These are phyloP conservation scores for Clarias magur DNA, from an alignment of 2,113 vertebrate species.

Conservation along the genomic window DNA sequence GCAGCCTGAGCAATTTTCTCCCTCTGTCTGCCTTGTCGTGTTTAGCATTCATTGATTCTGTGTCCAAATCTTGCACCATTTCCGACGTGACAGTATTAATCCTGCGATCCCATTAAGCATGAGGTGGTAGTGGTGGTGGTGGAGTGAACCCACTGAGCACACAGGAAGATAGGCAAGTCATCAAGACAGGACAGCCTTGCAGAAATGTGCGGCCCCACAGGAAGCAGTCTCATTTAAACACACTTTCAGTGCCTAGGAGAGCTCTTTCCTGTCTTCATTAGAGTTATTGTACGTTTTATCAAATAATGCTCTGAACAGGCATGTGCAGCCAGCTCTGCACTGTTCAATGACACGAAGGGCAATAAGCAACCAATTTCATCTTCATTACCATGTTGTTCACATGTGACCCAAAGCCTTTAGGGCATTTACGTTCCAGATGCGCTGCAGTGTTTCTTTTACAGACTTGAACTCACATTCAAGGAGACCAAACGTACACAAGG, in stretches of 20 bases:
- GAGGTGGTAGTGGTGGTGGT: not conserved
- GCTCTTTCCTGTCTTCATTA: constrained; percentile 40
- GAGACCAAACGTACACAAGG: not conserved
- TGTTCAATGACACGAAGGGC: not conserved
- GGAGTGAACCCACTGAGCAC: not conserved
- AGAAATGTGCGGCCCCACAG: constrained; percentile 32
- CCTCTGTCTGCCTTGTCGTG: constrained; percentile 12
- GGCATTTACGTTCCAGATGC: not conserved
- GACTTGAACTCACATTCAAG: not conserved
- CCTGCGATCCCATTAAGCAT: constrained; percentile 37
- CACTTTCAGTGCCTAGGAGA: constrained; percentile 62
- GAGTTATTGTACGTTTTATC: constrained; percentile 42
- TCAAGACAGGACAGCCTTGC: constrained; percentile 37
- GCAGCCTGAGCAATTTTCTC: constrained; percentile 62
- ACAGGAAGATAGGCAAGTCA: constrained; percentile 24
- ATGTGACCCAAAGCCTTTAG: not conserved
- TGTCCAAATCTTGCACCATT: constrained; percentile 36
- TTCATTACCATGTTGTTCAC: not conserved
- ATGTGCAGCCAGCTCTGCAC: not conserved
- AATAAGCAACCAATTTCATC: not conserved
- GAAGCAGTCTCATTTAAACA: constrained; percentile 60
- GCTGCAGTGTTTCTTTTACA: not conserved
- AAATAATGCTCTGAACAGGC: constrained; percentile 7
- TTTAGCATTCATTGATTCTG: constrained; percentile 52
- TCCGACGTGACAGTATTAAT: constrained; percentile 56